Percentiles rank a stretch among this genome's conserved stretches.
phyloP scores from a whole-genome alignment of 2,888 invertebrate genomes.

The Dryococelus australis region DNA sequence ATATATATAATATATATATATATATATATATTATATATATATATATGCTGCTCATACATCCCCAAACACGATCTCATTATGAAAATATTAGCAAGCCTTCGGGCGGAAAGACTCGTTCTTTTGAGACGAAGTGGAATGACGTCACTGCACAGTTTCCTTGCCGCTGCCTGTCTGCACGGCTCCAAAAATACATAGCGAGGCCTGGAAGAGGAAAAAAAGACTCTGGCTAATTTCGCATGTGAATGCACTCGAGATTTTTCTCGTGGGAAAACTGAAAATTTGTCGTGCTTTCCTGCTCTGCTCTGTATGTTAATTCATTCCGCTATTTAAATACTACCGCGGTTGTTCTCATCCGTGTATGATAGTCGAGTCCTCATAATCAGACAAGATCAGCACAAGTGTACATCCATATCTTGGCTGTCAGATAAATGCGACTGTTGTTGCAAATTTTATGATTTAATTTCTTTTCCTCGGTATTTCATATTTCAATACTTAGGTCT shows the following conservation, averaged over 20 bases:
- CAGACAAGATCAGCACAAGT: too few species aligned
- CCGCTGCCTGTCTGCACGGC: neutral
- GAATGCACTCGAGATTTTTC: neutral
- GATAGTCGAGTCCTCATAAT: too few species aligned
- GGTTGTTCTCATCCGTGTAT: neutral
- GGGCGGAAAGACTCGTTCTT: slow-evolving; percentile 3
- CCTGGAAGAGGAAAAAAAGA: neutral
- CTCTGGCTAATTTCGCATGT: neutral
- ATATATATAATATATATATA: too few species aligned
- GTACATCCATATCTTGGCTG: too few species aligned
- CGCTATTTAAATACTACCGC: neutral
- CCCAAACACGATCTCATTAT: slow-evolving; percentile 27
- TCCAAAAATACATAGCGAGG: neutral
- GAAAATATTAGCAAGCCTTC: slow-evolving; percentile 23
- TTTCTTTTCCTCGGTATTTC: too few species aligned
- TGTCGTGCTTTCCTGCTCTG: neutral
- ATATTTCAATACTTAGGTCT: too few species aligned
- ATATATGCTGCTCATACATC: slow-evolving; percentile 6
- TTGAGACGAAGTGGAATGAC: slow-evolving; percentile 7
- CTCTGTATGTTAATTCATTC: neutral
- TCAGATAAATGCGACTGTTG: too few species aligned
- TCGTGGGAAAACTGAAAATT: neutral
- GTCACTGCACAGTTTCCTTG: neutral
- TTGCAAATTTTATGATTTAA: too few species aligned
- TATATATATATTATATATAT: too few species aligned